Evolutionary conservation across 2,888 invertebrate genomes (phyloP), one percentile per base, ranked within the genome.

Genomic region (Drosophila vallismaia): DNA sequence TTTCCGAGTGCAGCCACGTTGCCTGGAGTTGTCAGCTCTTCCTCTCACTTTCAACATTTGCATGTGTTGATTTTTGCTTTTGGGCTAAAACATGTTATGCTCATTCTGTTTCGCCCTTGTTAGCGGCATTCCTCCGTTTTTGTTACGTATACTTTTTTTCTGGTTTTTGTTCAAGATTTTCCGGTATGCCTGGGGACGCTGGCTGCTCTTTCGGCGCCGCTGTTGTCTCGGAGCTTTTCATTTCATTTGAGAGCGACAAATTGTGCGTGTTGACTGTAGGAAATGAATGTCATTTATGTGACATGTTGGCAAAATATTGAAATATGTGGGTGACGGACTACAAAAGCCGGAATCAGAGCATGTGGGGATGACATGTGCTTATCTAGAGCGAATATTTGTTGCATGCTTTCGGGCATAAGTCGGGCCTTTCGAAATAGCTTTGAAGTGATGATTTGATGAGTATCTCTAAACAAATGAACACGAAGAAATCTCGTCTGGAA

Each of bases 201-300:
- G 36, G 44, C 63, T 36, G 51, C 28, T 51, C 53, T n/a, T 51
- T 55, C 40, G 46, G 38, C 26, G 28, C 9, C 29, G 19, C 29
- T 38, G 55, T 48, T 53, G 56, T 69, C 59, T 66, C 36, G 38
- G 50, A 57, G 50, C 54, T 36, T 54, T 79, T 82, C 79, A 75
- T 79, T 79, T 82, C 72, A 83, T 83, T 76, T 74, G 72, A 74
- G 77, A 86, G 80, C 83, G 80, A 80, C 86, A 84, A 84, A 79
- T 86, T 84, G 84, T 84, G 84, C 86, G 84, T 86, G 86, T 80
- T 86, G 84, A 81, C 84, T 79, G 72, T 74, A 75, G 84, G 84
- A 84, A 86, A 84, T 84, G 86, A 84, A 79, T 83, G 79, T 74
- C 81, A 77, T 76, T 74, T 75, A 24, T 79, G 77, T 73, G 85